Percentiles rank a stretch among this genome's conserved stretches.
Conservation (phyloP, 2,888 invertebrate species). For the Cosmopolites sordidus region DNA sequence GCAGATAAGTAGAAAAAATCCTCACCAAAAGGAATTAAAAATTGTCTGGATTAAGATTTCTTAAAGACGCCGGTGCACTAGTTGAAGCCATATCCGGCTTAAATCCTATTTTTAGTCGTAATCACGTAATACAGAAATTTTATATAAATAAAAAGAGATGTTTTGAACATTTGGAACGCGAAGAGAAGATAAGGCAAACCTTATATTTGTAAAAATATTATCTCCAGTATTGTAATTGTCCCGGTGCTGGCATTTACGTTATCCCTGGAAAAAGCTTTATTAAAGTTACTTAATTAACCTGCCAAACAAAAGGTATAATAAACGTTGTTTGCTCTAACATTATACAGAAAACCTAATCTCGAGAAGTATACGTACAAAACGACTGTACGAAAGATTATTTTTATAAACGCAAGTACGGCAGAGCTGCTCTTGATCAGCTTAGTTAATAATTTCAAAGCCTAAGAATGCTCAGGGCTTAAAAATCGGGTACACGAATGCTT, state of each 20-base stretch:
- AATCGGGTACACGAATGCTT: conserved; percentile 44
- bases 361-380: conserved; percentile 32
- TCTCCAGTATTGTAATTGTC: conserved; percentile 17
- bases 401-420: conserved; percentile 37
- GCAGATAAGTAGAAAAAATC: no score
- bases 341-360: conserved; percentile 32
- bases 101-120: no score
- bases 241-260: conserved; percentile 18
- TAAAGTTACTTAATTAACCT: conserved; percentile 28
- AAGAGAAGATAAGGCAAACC: background rate
- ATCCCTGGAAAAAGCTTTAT: conserved; percentile 21
- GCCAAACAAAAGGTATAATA: conserved; percentile 25
- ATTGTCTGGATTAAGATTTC: no score
- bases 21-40: no score
- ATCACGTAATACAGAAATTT: no score
- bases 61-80: no score
- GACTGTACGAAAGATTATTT: conserved; percentile 35
- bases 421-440: conserved; percentile 40
- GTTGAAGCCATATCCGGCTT: no score
- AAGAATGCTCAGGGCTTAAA: conserved; percentile 38
- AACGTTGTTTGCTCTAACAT: conserved; percentile 28
- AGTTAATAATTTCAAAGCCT: conserved; percentile 42
- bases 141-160: no score
- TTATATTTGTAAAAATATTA: conserved; percentile 18
- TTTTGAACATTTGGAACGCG: background rate